Percentiles rank a stretch among this genome's conserved stretches.
phyloP scores from a whole-genome alignment of 2,888 invertebrate genomes.

The Rhagonycha fulva region DNA sequence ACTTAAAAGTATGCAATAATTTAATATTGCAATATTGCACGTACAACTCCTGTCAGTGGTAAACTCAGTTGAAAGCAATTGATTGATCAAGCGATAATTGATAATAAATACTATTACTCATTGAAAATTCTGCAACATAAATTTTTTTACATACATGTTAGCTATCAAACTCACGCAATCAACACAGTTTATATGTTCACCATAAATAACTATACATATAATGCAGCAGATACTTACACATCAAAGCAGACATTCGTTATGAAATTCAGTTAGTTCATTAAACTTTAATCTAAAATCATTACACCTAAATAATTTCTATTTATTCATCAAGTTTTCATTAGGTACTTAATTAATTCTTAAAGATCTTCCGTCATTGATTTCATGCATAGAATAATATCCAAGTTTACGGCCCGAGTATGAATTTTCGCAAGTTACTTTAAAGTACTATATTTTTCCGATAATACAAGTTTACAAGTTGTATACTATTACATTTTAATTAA shows the following conservation, averaged over 20 bases:
- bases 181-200: neutral
- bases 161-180: neutral
- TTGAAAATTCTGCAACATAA: neutral
- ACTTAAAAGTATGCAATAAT: neutral
- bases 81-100: neutral
- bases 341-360: neutral
- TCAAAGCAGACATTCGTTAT: neutral
- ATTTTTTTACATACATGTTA: neutral
- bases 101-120: neutral
- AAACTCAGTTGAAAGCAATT: neutral
- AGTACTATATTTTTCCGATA: no score
- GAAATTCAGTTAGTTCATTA: neutral
- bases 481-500: no score
- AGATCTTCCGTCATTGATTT: neutral
- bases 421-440: no score
- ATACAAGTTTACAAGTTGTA: no score
- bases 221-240: neutral
- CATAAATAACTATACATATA: neutral
- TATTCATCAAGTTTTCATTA: neutral
- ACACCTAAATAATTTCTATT: neutral
- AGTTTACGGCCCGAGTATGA: no score
- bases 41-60: neutral
- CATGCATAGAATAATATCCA: neutral
- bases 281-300: neutral
- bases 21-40: neutral